Percentiles rank a stretch among this genome's conserved stretches.
Evolutionary conservation across 2,797 vertebrate genomes (phyloP).

Genomic region (Lerista edwardsae): DNA sequence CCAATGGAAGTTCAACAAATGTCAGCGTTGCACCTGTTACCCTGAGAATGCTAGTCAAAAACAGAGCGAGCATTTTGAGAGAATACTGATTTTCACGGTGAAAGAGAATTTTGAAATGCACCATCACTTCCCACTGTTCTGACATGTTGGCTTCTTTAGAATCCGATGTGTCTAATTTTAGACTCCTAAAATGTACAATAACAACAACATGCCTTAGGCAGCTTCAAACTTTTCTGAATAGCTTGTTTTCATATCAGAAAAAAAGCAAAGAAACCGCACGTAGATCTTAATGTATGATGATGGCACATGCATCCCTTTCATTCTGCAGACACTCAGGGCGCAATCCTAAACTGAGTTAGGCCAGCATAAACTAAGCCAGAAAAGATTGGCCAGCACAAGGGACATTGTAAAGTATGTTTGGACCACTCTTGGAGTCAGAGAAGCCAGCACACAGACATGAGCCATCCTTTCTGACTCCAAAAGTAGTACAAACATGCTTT

Average conservation of each 20-base stretch:
- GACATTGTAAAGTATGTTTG: too few species aligned
- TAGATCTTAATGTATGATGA: too few species aligned
- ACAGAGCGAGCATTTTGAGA: slow-evolving; percentile 8
- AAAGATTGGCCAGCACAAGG: too few species aligned
- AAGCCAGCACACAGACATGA: too few species aligned
- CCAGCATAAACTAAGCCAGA: too few species aligned
- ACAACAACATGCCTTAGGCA: not conserved
- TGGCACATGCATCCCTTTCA: too few species aligned
- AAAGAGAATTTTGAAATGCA: not conserved
- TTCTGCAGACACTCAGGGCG: not conserved
- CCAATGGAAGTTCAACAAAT: not conserved
- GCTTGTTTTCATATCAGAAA: too few species aligned
- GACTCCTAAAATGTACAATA: not conserved
- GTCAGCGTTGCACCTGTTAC: not conserved
- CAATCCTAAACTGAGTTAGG: too few species aligned
- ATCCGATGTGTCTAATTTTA: not conserved
- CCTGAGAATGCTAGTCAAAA: not conserved
- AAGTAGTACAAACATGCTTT: too few species aligned
- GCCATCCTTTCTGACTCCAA: too few species aligned
- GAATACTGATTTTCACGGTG: slow-evolving; percentile 2
- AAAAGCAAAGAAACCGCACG: too few species aligned
- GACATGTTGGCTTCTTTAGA: not conserved
- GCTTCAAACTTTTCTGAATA: not conserved
- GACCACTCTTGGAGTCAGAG: too few species aligned
- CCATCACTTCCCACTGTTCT: not conserved